These are phyloP conservation scores for Lithobates sylvaticus DNA, from an alignment of 2,797 vertebrate genomes.

Conservation along the genomic window DNA sequence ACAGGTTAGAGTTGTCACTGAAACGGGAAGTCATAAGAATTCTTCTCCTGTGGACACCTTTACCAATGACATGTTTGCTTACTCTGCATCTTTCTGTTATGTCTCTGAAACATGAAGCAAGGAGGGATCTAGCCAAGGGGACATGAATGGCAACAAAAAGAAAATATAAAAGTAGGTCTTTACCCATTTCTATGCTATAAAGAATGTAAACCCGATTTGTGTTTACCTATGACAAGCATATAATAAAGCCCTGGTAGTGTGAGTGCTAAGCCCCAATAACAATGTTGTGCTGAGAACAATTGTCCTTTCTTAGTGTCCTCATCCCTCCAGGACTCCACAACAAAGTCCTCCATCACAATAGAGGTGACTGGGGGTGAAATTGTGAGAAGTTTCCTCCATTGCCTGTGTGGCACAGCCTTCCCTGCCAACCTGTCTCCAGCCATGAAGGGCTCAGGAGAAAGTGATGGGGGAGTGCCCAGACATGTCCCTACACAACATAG, in stretches of 20 bases:
- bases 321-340: neutral
- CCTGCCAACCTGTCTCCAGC: neutral
- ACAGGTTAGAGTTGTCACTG: no score
- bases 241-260: no score
- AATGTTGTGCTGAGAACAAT: no score
- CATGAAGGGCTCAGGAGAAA: neutral
- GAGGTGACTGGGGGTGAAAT: conserved; percentile 27
- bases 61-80: no score
- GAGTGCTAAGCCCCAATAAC: no score
- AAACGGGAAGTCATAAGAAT: no score
- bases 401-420: neutral
- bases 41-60: no score
- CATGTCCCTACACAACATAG: conserved; percentile 16
- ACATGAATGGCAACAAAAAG: no score
- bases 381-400: neutral
- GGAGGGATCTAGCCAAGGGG: no score
- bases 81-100: no score
- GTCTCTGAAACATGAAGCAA: no score
- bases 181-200: neutral
- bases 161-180: neutral
- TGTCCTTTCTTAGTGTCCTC: no score
- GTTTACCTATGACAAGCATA: neutral
- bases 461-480: conserved; percentile 23
- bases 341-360: conserved; percentile 15
- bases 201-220: neutral